Percentiles rank a stretch among this genome's conserved stretches.
phyloP scores from a whole-genome alignment of 2,888 invertebrate genomes.

The Octodonta nipae region DNA sequence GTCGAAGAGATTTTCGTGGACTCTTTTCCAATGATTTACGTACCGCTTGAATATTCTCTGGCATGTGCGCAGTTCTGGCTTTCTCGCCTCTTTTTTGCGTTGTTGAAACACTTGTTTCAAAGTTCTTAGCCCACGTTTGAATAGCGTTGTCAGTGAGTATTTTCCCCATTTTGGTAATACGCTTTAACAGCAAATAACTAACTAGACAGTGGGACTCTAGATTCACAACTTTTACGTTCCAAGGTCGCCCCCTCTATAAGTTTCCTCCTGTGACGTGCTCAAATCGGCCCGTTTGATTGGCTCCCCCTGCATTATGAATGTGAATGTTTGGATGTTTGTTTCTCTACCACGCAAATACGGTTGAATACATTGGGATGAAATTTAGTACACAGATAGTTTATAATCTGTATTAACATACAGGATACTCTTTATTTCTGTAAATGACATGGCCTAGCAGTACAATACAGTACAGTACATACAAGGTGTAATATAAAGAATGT shows the following conservation, averaged over 20 bases:
- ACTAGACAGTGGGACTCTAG: slow-evolving; percentile 2
- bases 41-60: slow-evolving; percentile 2
- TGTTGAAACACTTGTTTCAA: slow-evolving; percentile 1
- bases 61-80: slow-evolving; percentile 2
- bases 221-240: neutral
- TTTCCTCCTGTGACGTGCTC: neutral
- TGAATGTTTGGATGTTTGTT: no score
- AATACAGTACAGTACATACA: no score
- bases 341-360: no score
- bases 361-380: no score
- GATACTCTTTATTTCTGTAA: no score
- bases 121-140: slow-evolving; percentile 3
- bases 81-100: slow-evolving; percentile 2
- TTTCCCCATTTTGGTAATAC: no score
- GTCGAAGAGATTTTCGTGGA: neutral
- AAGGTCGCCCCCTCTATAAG: neutral
- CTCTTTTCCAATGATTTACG: neutral
- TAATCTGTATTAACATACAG: no score
- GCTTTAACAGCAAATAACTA: neutral
- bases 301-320: neutral
- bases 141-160: slow-evolving; percentile 3
- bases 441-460: no score
- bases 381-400: no score
- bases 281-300: neutral
- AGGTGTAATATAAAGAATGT: no score